phyloP scores from a whole-genome alignment of 2,797 vertebrate species.

The Vultur gryphus region DNA sequence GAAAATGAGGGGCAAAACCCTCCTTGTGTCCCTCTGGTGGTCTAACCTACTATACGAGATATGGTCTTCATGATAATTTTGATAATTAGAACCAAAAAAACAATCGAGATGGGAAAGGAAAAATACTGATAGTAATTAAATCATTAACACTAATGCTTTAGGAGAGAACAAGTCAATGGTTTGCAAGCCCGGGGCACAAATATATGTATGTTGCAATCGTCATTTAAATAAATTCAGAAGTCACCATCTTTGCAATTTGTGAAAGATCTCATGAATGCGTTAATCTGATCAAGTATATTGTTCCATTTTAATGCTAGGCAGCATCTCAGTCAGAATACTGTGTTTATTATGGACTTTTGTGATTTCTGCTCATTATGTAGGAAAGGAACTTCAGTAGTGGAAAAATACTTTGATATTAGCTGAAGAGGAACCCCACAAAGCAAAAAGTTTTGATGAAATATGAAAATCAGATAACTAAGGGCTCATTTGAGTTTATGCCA shows the following conservation, averaged over 20 bases:
- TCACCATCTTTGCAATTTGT: neutral
- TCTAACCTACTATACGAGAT: neutral
- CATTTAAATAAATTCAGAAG: slow-evolving; percentile 3
- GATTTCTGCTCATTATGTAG: neutral
- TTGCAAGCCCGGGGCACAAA: neutral
- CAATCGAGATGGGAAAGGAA: neutral
- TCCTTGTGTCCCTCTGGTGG: neutral
- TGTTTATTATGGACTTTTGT: neutral
- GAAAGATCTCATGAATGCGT: neutral
- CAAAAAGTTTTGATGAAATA: neutral
- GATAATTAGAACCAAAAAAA: neutral
- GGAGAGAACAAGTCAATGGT: neutral
- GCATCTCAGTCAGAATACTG: neutral
- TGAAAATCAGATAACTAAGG: neutral
- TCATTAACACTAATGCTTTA: neutral
- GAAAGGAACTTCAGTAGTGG: neutral
- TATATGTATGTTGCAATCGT: neutral
- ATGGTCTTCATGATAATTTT: neutral
- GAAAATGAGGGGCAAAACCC: neutral
- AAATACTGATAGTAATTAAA: neutral
- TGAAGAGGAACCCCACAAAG: slow-evolving; percentile 14
- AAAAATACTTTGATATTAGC: slow-evolving; percentile 14
- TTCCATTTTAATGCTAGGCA: slow-evolving; percentile 3
- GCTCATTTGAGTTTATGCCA: neutral
- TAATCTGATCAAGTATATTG: slow-evolving; percentile 8